Evolutionary conservation across 2,113 vertebrate genomes (phyloP).

Genomic region (Orthonyx spaldingii): DNA sequence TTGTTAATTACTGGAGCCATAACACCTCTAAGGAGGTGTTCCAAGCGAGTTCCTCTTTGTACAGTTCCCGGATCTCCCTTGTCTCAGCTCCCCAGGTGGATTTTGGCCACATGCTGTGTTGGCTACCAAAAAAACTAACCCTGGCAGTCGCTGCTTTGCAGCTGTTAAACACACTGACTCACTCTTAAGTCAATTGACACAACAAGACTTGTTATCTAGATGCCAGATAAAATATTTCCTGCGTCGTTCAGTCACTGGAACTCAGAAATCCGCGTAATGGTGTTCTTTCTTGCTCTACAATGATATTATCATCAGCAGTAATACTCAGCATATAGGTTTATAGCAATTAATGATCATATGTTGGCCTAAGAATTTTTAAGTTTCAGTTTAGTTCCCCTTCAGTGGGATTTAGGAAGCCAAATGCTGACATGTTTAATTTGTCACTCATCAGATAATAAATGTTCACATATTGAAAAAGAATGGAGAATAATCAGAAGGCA

Average conservation of each 20-base stretch:
- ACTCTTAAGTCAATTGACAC: neutral
- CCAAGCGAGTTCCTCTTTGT: neutral
- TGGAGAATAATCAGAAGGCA: neutral
- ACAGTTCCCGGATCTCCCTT: neutral
- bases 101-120: neutral
- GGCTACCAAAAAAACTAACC: neutral
- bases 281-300: neutral
- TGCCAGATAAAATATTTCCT: neutral
- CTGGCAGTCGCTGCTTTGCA: neutral
- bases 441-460: neutral
- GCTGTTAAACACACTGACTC: neutral
- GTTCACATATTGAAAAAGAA: neutral
- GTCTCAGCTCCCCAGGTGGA: neutral
- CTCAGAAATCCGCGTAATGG: neutral
- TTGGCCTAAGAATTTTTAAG: neutral
- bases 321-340: neutral
- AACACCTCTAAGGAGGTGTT: neutral
- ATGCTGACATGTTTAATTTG: neutral
- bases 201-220: neutral
- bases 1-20: neutral
- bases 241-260: accelerated
- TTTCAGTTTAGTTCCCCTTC: neutral
- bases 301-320: neutral
- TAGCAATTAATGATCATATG: neutral
- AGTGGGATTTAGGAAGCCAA: neutral